These are phyloP conservation scores for Andrena trimmerana DNA, from an alignment of 2,888 invertebrate genomes.

Conservation along the genomic window DNA sequence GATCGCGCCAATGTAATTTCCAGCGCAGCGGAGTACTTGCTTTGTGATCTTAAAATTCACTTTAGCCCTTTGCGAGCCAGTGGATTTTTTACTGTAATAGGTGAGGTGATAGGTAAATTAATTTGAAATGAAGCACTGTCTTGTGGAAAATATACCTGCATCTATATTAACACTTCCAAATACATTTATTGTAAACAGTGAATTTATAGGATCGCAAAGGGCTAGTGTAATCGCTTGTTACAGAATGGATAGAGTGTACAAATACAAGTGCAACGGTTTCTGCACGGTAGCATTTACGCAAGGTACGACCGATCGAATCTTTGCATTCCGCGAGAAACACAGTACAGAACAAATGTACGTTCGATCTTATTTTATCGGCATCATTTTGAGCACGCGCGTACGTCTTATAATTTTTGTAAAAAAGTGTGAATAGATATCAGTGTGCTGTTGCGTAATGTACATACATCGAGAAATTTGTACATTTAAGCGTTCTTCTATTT, in stretches of 20 bases:
- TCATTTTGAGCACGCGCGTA: background rate
- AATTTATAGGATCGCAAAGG: slow-evolving; percentile 3
- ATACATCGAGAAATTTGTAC: slow-evolving; percentile 44
- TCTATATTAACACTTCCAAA: slow-evolving; percentile 8
- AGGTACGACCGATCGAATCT: slow-evolving; percentile 6
- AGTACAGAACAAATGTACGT: slow-evolving; percentile 1
- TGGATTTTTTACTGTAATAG: slow-evolving; percentile 18
- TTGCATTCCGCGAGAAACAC: slow-evolving; percentile 9
- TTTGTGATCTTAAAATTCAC: slow-evolving; percentile 35
- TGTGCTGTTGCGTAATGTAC: slow-evolving; percentile 25
- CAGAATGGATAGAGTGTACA: slow-evolving; percentile 24
- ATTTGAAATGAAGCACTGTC: slow-evolving; percentile 11
- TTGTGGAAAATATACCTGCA: slow-evolving; percentile 17
- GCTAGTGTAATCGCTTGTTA: slow-evolving; percentile 35
- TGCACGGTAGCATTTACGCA: slow-evolving; percentile 33
- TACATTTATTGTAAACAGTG: slow-evolving; percentile 9
- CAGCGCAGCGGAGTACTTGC: slow-evolving; percentile 24
- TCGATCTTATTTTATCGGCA: background rate
- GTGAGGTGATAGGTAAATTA: slow-evolving; percentile 3
- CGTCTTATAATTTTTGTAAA: slow-evolving; percentile 31
- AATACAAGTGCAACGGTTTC: slow-evolving; percentile 43
- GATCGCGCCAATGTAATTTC: background rate
- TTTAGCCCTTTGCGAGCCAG: background rate
- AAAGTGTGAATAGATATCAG: slow-evolving; percentile 40
- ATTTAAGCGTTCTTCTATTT: slow-evolving; percentile 35